phyloP scores from a whole-genome alignment of 2,113 vertebrate genomes.

The rat (Rattus norvegicus) region DNA sequence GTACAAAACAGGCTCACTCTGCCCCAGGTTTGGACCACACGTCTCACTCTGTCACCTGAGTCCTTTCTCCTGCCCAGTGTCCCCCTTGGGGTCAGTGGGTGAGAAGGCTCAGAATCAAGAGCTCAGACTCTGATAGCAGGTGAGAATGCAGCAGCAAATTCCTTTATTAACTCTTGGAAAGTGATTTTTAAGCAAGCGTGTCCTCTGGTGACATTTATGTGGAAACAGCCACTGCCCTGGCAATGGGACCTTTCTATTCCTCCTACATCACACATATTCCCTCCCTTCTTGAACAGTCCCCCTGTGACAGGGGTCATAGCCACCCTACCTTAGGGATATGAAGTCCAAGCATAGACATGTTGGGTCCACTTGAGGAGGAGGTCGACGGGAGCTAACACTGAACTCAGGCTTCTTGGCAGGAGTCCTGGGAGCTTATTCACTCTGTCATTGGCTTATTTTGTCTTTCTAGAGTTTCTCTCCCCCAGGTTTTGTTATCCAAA shows the following conservation, averaged over 20 bases:
- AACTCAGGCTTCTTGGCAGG: not conserved
- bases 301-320: not conserved
- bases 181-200: too few species aligned
- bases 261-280: not conserved
- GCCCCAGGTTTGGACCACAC: too few species aligned
- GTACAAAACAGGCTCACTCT: not conserved
- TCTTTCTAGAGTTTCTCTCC: not conserved
- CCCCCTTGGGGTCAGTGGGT: too few species aligned
- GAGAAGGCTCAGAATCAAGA: too few species aligned
- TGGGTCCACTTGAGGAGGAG: not conserved
- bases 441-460: not conserved
- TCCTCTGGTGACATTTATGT: too few species aligned
- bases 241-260: too few species aligned
- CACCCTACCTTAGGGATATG: not conserved
- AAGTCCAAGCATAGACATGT: rapidly evolving
- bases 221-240: too few species aligned
- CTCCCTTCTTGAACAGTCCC: not conserved
- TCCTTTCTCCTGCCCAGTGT: too few species aligned
- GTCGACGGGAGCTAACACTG: rapidly evolving
- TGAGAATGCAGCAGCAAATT: too few species aligned
- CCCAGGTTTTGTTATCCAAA: not conserved
- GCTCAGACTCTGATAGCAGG: too few species aligned
- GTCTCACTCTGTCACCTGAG: too few species aligned
- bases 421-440: rapidly evolving
- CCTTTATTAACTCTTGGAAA: too few species aligned